A percentile compares a stretch with the other conserved stretches of the same genome.
phyloP scores from a whole-genome alignment of 2,888 invertebrate species.

The Formica aserva region DNA sequence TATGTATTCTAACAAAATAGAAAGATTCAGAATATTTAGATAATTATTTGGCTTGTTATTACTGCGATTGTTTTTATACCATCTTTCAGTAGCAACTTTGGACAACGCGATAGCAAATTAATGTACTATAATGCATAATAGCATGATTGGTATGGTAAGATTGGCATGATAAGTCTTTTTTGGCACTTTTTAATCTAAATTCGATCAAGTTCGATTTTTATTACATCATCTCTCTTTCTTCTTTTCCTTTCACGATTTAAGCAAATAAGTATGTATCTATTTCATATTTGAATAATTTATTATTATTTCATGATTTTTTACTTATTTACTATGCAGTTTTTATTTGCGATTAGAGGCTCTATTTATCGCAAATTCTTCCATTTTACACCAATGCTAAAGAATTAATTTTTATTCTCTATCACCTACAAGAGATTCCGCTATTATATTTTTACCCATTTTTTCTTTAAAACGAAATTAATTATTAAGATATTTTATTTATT shows the following conservation, averaged over 20 bases:
- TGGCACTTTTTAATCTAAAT: not conserved
- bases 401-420: not conserved
- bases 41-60: not conserved
- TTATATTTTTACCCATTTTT: not conserved
- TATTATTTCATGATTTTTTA: not conserved
- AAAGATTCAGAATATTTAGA: not conserved
- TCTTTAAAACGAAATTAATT: not conserved
- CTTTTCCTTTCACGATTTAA: not conserved
- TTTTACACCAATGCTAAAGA: not conserved
- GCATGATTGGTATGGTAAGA: not conserved
- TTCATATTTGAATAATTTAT: not conserved
- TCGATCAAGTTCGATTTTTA: not conserved
- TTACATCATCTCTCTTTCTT: not conserved
- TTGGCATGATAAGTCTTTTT: not conserved
- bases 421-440: not conserved
- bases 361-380: not conserved
- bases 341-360: not conserved
- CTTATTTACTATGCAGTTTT: not conserved
- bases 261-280: not conserved
- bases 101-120: slow-evolving; percentile 4
- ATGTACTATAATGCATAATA: not conserved
- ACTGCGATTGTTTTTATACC: not conserved
- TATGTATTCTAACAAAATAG: not conserved
- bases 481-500: not conserved
- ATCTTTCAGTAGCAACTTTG: not conserved